phyloP scores from a whole-genome alignment of 2,888 invertebrate species.

The Metellina segmentata region DNA sequence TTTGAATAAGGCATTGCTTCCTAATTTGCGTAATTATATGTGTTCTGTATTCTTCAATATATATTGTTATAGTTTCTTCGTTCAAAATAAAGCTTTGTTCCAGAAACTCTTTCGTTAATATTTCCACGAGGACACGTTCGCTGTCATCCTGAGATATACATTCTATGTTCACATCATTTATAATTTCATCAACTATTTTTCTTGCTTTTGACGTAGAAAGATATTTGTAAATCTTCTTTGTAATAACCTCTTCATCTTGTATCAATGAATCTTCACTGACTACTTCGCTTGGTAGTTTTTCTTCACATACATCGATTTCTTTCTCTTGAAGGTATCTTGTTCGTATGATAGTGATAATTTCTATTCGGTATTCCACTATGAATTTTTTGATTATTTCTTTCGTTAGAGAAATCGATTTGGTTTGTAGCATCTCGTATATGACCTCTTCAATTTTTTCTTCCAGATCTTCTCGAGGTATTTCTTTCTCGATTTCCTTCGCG shows the following conservation, averaged over 20 bases:
- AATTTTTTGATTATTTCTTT: constrained; percentile 7
- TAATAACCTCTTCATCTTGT: neutral
- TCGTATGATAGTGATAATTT: constrained; percentile 33
- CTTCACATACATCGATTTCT: neutral
- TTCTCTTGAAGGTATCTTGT: neutral
- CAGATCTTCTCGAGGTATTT: constrained; percentile 1
- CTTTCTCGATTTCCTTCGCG: constrained; percentile 14
- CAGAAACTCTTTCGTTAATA: constrained; percentile 1
- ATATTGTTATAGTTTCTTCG: constrained; percentile 1
- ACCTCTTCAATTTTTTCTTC: constrained; percentile 14
- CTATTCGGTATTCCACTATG: constrained; percentile 14
- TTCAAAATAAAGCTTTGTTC: neutral
- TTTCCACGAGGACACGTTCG: constrained; percentile 3
- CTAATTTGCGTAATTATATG: neutral
- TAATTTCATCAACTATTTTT: constrained; percentile 18
- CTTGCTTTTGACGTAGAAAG: neutral
- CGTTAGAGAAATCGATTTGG: constrained; percentile 6
- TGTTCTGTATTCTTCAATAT: neutral
- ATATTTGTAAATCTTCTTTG: neutral
- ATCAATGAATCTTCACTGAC: neutral
- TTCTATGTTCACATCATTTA: constrained; percentile 15
- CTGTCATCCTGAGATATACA: constrained; percentile 2
- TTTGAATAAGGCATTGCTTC: neutral
- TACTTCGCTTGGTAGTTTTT: neutral
- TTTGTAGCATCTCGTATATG: neutral